Evolutionary conservation across 2,797 vertebrate genomes (phyloP).

Genomic region (Anabacerthia variegaticeps): DNA sequence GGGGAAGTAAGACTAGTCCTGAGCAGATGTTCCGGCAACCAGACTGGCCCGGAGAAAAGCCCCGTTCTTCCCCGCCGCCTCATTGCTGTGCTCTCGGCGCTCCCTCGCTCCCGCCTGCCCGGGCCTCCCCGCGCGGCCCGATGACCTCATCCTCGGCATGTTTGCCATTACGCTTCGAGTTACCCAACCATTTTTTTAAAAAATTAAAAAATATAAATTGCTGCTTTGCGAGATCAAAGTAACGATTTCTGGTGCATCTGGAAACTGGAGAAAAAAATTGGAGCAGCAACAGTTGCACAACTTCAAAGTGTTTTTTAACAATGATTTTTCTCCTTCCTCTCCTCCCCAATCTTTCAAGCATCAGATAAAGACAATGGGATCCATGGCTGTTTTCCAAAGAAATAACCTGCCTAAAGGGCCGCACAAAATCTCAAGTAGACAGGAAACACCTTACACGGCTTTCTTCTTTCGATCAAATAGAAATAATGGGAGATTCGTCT

Average conservation of each 20-base stretch:
- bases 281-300: conserved; percentile 43
- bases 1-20: neutral
- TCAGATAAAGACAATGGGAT: conserved; percentile 54
- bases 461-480: neutral
- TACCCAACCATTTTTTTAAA: conserved; percentile 6
- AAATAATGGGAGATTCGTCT: neutral
- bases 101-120: neutral
- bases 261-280: conserved; percentile 27
- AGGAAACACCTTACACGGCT: conserved; percentile 43
- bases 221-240: conserved; percentile 76
- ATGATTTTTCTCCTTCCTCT: conserved; percentile 58
- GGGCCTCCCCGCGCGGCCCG: neutral
- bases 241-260: conserved; percentile 70
- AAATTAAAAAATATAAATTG: conserved; percentile 65
- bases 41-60: neutral
- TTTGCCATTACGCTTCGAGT: conserved; percentile 55
- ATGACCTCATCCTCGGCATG: conserved; percentile 50
- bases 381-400: conserved; percentile 20
- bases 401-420: conserved; percentile 9
- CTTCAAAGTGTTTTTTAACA: conserved; percentile 68
- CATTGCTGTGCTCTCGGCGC: neutral
- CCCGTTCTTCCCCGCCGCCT: neutral
- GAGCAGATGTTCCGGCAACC: conserved; percentile 40
- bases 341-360: conserved; percentile 44
- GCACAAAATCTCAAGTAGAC: neutral